Evolutionary conservation across 2,113 vertebrate species (phyloP).

Genomic region (Ptychochromis oligacanthus): DNA sequence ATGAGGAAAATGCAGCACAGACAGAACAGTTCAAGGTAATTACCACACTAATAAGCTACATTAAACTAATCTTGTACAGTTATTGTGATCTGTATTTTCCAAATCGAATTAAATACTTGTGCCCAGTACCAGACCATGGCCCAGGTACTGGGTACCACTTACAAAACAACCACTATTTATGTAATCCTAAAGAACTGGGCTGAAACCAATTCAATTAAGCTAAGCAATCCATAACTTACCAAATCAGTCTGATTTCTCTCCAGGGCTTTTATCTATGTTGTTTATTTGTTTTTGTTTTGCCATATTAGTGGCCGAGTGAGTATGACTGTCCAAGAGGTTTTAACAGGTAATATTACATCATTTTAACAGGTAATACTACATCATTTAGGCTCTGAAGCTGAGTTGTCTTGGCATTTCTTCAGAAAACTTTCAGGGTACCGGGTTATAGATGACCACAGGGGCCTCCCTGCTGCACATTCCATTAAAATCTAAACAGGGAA

Average conservation of each 20-base stretch:
- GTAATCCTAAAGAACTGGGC: background rate
- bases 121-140: background rate
- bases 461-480: slow-evolving; percentile 61
- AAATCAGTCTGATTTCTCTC: background rate
- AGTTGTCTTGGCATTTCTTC: slow-evolving; percentile 26
- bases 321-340: slow-evolving; percentile 7
- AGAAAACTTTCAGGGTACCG: slow-evolving; percentile 35
- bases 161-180: background rate
- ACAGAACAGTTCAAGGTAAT: background rate
- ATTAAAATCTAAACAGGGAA: slow-evolving; percentile 68
- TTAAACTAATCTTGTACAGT: background rate
- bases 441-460: slow-evolving; percentile 59
- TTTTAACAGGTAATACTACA: slow-evolving; percentile 35
- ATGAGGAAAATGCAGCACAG: background rate
- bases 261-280: background rate
- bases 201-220: background rate
- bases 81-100: background rate
- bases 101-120: background rate
- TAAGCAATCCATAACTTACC: background rate
- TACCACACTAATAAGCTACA: background rate
- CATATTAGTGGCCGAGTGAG: background rate
- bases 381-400: slow-evolving; percentile 28
- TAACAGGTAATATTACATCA: slow-evolving; percentile 38
- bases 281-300: background rate
- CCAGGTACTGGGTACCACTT: background rate